Base-by-base conservation (phyloP, 2,888 invertebrate species). In the Oscheius myriophilus region DNA sequence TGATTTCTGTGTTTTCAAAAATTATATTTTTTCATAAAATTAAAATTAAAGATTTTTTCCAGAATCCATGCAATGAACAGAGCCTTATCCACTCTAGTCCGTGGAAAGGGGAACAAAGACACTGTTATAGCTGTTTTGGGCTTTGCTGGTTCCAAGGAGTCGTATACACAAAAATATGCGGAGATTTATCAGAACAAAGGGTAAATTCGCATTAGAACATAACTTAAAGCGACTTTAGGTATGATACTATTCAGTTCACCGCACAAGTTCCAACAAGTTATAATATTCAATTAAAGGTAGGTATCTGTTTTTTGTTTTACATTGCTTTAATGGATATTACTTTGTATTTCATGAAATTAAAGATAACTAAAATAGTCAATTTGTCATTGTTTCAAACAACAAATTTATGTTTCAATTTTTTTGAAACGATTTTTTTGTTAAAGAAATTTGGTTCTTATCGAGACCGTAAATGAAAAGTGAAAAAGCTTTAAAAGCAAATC, bases 231-330 rank as follows among this genome's bases (percentile, higher is more conserved):
- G 18, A 7, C 16, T 16, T 46, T 18, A 61, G 61, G 33, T 61
- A 61, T 26, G 61, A 61, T 33, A 61, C 61, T n/a, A 23, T 61
- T 18, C 45, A 45, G 9, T 61, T 61, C 33, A 61, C 61, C 9
- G 25, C 61, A 9, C 1, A 49, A 11, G 21, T 61, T 2, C 61
- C 61, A 25, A 61, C 23, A 3, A 25, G 3, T 2, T 61, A 61
- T 18, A 33, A 21, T 23, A 61, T 61, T 46, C n/a, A 49, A 9
- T 33, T 61, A 49, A 61, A 49, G 49, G 61, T 33, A n/a, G 18
- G 49, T 33, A 11, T 49, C 12, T n/a, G 1, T 49, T 25, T 61
- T 6, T 33, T 33, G 33, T 2, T 16, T 25, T 61, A 26, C 23
- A 7, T n/a, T n/a, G n/a, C n/a, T n/a, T n/a, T n/a, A n/a, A n/a